Percentiles rank a stretch among this genome's conserved stretches.
These are phyloP conservation scores for Nycticorax nycticorax DNA, from an alignment of 2,113 vertebrate species.

Conservation along the genomic window DNA sequence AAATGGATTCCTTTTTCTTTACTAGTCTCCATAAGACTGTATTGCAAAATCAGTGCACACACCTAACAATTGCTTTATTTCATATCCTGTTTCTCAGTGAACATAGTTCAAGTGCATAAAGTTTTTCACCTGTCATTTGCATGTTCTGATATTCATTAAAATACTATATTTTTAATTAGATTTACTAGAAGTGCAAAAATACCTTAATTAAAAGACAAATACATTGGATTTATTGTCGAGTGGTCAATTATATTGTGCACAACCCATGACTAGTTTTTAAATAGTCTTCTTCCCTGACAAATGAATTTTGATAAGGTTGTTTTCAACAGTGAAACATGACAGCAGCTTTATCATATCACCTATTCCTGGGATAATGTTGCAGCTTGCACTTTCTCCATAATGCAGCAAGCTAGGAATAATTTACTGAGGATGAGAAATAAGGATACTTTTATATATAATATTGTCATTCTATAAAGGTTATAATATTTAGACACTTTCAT, in stretches of 20 bases:
- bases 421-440: conserved; percentile 3
- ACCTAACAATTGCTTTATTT: not conserved
- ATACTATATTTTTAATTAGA: not conserved
- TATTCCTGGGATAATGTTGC: not conserved
- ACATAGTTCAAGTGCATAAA: not conserved
- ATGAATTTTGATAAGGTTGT: conserved; percentile 42
- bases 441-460: not conserved
- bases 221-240: conserved; percentile 49
- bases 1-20: not conserved
- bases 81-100: not conserved
- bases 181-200: not conserved
- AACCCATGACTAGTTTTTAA: conserved; percentile 54
- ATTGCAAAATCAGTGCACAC: not conserved
- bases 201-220: not conserved
- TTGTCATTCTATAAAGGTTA: not conserved
- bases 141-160: not conserved
- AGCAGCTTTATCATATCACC: conserved; percentile 49
- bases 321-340: conserved; percentile 52
- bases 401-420: not conserved
- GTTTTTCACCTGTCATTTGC: not conserved
- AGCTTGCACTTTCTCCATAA: not conserved
- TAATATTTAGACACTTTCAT: not conserved
- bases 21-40: not conserved
- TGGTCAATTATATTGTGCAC: conserved; percentile 59
- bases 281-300: conserved; percentile 31